Evolutionary conservation across 2,113 vertebrate genomes (phyloP).

Genomic region (Syngnathus typhle): DNA sequence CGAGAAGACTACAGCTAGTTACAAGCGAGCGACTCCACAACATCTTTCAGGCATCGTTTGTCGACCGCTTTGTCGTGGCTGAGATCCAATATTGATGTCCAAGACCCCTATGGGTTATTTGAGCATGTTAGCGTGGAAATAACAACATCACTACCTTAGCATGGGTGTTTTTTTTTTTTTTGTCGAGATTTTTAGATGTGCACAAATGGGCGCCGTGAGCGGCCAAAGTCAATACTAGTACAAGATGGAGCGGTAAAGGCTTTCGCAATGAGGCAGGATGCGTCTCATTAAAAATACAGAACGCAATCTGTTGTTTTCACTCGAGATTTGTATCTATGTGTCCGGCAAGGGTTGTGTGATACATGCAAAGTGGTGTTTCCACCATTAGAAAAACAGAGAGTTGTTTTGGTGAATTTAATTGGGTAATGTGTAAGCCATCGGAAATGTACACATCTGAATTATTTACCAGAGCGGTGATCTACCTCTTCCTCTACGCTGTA

Average conservation of each 20-base stretch:
- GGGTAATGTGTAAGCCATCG: neutral
- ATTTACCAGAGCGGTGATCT: neutral
- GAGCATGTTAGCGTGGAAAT: constrained; percentile 21
- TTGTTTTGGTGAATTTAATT: neutral
- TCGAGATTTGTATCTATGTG: constrained; percentile 5
- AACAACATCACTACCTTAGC: constrained; percentile 25
- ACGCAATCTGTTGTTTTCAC: neutral
- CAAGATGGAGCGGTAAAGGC: constrained; percentile 2
- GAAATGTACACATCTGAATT: neutral
- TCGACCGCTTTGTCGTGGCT: constrained; percentile 14
- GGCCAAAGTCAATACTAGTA: constrained; percentile 21
- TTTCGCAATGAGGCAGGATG: constrained; percentile 12
- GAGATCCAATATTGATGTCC: constrained; percentile 25
- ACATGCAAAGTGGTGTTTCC: constrained; percentile 5
- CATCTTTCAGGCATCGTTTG: constrained; percentile 5
- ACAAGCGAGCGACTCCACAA: constrained; percentile 2
- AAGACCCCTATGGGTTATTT: constrained; percentile 12
- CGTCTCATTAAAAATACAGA: constrained; percentile 17
- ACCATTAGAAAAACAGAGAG: neutral
- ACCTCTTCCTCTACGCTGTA: neutral
- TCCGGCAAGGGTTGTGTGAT: neutral
- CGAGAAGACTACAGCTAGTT: neutral
- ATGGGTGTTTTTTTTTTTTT: constrained; percentile 9
- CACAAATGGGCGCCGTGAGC: constrained; percentile 5
- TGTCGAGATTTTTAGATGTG: constrained; percentile 7